phyloP scores from a whole-genome alignment of 1,140 invertebrate species.

The Brachionus paranguensis region DNA sequence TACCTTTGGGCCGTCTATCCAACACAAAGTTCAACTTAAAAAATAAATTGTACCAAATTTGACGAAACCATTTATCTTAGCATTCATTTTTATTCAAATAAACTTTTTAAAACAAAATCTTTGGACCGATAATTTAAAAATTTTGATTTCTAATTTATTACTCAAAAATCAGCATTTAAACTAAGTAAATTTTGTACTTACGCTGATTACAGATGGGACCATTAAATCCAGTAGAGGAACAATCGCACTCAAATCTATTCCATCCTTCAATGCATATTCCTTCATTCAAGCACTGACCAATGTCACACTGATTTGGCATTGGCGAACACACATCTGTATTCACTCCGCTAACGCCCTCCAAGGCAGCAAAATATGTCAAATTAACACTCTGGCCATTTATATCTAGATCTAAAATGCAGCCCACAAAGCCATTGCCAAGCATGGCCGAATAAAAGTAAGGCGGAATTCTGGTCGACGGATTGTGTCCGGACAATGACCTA shows the following conservation, averaged over 20 bases:
- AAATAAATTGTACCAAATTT: too few relatives aligned
- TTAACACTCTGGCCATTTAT: slow-evolving; percentile 86
- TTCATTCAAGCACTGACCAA: slow-evolving; percentile 83
- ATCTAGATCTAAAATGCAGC: slow-evolving; percentile 84
- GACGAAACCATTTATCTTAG: too few relatives aligned
- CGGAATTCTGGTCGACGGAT: slow-evolving; percentile 59
- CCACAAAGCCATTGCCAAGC: slow-evolving; percentile 81
- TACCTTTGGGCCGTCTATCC: too few relatives aligned
- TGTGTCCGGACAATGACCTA: slow-evolving; percentile 56
- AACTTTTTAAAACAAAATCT: too few relatives aligned
- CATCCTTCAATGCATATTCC: slow-evolving; percentile 85
- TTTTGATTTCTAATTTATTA: too few relatives aligned
- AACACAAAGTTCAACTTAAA: too few relatives aligned
- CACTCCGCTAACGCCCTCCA: slow-evolving; percentile 70
- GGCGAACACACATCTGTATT: slow-evolving; percentile 50
- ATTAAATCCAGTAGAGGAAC: slow-evolving; percentile 76
- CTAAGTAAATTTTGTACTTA: neutral
- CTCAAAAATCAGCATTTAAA: neutral
- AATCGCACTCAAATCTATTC: slow-evolving; percentile 93
- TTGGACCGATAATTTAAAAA: too few relatives aligned
- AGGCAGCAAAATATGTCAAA: slow-evolving; percentile 75
- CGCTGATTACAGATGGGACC: slow-evolving; percentile 74
- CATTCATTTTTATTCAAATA: too few relatives aligned
- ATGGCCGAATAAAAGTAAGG: slow-evolving; percentile 82
- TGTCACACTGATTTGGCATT: slow-evolving; percentile 73